Percentiles rank a stretch among this genome's conserved stretches.
phyloP scores from a whole-genome alignment of 2,888 invertebrate species.

The Orthosia gothica region DNA sequence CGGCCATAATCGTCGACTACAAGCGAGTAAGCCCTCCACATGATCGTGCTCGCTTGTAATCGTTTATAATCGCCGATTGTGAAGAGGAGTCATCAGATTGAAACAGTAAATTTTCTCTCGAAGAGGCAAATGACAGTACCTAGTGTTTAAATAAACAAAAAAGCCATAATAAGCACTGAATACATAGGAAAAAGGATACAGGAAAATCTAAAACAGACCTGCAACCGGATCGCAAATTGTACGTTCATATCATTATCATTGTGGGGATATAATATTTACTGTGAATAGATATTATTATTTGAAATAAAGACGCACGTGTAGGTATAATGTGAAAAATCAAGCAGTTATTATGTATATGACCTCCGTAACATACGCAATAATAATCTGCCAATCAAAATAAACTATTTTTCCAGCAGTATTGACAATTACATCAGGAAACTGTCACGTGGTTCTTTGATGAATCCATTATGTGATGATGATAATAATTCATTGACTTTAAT shows the following conservation, averaged over 20 bases:
- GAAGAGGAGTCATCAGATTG: too few relatives aligned
- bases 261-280: constrained; percentile 20
- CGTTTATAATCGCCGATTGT: too few relatives aligned
- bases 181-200: constrained; percentile 20
- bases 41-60: too few relatives aligned
- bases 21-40: too few relatives aligned
- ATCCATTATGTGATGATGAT: constrained; percentile 44
- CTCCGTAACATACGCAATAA: constrained; percentile 39
- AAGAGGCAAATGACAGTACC: background rate
- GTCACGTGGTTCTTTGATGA: constrained; percentile 29
- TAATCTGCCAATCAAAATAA: constrained; percentile 44
- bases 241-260: constrained; percentile 22
- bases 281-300: constrained; percentile 26
- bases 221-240: constrained; percentile 25
- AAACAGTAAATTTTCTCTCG: background rate
- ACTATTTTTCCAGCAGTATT: constrained; percentile 39
- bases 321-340: constrained; percentile 25
- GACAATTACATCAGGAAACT: constrained; percentile 38
- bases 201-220: constrained; percentile 25
- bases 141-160: background rate
- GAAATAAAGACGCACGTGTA: constrained; percentile 36
- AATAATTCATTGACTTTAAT: constrained; percentile 58
- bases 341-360: constrained; percentile 43
- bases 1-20: too few relatives aligned
- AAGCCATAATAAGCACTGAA: background rate